Evolutionary conservation across 2,888 invertebrate genomes (phyloP), one percentile per base, ranked within the genome.

Genomic region (Drosophila leonis): DNA sequence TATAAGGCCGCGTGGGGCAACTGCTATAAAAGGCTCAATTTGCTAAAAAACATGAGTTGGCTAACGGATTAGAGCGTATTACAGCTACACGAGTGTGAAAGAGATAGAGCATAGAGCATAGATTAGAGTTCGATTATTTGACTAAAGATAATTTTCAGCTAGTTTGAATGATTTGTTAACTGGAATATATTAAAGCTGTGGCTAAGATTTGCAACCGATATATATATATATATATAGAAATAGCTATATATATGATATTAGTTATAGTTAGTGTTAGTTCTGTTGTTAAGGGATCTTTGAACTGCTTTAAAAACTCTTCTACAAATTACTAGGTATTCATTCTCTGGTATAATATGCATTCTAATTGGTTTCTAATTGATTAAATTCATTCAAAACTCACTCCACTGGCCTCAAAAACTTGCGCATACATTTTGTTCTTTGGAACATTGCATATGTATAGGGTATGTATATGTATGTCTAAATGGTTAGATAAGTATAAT

Each of bases 1-100:
- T 80, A 61, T 84, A 86, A 83, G 83, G 82, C 87, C 83, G 87
- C 80, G 66, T 72, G 84, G 83, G 83, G 83, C 83, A 83, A 86
- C 83, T 86, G 84, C 80, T 82, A 71, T 66, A 59, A 71, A 72
- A 70, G 57, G 64, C 66, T 73, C 62, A 70, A 77, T 60, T 73
- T 55, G 62, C 67, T 80, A 78, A 44, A 60, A 46, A 27, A 49
- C 18, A 31, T 48, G 49, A 55, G 33, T 7, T 51, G 48, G 63
- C 44, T 46, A 48, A 33, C 33, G 48, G n/a, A 13, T 46, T 52
- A 65, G 62, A 75, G 67, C 51, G 29, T 61, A 29, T 37, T 42
- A 57, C 10, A 48, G 37, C 41, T 52, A 48, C 35, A 48, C 48
- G n/a, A 48, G 52, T 57, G 42, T 39, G n/a, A 62, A 41, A 59